Base-by-base conservation (phyloP, 2,888 invertebrate genomes). In the Pristionchus fissidentatus region DNA sequence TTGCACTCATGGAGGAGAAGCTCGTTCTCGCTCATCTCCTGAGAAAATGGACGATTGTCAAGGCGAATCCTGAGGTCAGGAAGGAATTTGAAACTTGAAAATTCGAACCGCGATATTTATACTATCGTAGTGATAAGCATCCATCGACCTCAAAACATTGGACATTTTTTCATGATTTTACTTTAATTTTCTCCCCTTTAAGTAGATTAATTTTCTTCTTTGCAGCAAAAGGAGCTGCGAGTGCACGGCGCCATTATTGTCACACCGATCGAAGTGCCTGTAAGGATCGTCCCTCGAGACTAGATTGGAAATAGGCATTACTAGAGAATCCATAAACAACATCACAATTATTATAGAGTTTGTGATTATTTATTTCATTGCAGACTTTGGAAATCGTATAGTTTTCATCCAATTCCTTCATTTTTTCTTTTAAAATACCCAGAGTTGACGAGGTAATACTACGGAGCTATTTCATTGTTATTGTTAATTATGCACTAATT, bases 1-100 rank as follows among this genome's bases (percentile, higher is more conserved):
- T 80, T 38, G 80, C 32, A 35, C 55, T 80, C n/a, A 55, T 80
- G 60, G 80, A 80, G n/a, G 80, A 80, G 46, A 80, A 80, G n/a
- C 1, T 80, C 38, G 80, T 41, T 15, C 80, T 80, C 26, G 80
- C 46, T 1, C 80, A 80, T 43, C 10, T 80, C 1, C 26, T 80
- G 19, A 35, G 80, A 15, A 41, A 29, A 26, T 80, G 8, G 13
- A 57, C n/a, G 7, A 41, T 80, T 41, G 41, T 26, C 26, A 55
- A 41, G 29, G 60, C 19, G 10, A n/a, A 55, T 55, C 3, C 49
- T 19, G 78, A 78, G 32, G 70, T 22, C 13, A 26, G 29, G 32
- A 26, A 7, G 13, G 13, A 26, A 13, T 15, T 66, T 29, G 15
- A 35, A 66, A 66, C 4, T 19, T 35, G 32, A 8, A 66, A 66